Base-by-base conservation (phyloP, 2,888 invertebrate species). In the Diachrysia chrysitis region DNA sequence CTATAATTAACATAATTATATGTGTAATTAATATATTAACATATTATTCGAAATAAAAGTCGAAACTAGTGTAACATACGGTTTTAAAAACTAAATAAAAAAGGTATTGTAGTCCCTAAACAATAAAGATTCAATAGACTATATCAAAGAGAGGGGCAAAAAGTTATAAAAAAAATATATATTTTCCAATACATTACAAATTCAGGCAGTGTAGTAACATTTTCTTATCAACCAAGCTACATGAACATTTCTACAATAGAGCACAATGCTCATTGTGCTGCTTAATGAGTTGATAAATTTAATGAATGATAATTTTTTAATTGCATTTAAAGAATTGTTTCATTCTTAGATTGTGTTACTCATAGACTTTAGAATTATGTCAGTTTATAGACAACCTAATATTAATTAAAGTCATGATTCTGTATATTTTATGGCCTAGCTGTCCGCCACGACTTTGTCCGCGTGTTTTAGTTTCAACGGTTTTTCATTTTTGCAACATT, bases 201-300 rank as follows among this genome's bases (percentile, higher is more conserved):
- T 42, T 65, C 21, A 6, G 48, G 14, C 17, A 17, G 17, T n/a
- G 5, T 21, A 29, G 12, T 17, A 48, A 35, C 35, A 53, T 58
- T 66, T 67, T 60, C 63, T 61, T 71, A 78, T 67, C 77, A 61
- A 60, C 37, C 7, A 58, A 60, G 37, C 37, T 63, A 60, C 53
- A 65, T 55, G 61, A 57, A 46, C 63, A 69, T 63, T 66, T 58
- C 60, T 56, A 21, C 48, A 58, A 67, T 62, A 53, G 16, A 63
- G 69, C 56, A 78, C 70, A 75, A 71, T 68, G 66, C 51, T 66
- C 73, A 79, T 78, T 77, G 77, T 82, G 73, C 67, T 69, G 58
- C 55, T 69, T 77, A 80, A 76, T 70, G 62, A 65, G 70, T 78
- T 83, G 67, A 81, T 78, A 69, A 73, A 56, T 62, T 60, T 63